Conservation (phyloP, 1,140 invertebrate genomes). For the Odontomachus brunneus region DNA sequence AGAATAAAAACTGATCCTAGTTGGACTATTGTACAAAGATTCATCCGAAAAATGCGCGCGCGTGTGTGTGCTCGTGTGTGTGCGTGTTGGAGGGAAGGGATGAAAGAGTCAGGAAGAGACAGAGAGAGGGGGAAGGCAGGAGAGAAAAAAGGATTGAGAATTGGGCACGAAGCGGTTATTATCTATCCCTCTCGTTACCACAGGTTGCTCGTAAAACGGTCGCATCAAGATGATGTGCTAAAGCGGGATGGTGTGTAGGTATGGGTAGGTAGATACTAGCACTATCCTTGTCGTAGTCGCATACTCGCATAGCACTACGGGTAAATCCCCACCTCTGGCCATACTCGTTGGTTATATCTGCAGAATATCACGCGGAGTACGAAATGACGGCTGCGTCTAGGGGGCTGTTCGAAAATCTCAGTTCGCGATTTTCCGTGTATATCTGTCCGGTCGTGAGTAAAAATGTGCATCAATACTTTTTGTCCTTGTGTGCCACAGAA, state of each 20-base stretch:
- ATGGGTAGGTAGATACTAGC: constrained; percentile 80
- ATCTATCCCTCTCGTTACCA: constrained; percentile 86
- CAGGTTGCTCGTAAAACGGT: constrained; percentile 86
- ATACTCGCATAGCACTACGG: constrained; percentile 64
- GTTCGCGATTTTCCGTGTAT: constrained; percentile 58
- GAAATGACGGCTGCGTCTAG: constrained; percentile 80
- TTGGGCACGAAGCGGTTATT: constrained; percentile 84
- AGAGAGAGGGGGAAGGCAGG: constrained; percentile 14
- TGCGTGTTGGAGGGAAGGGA: constrained; percentile 61
- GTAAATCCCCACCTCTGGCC: constrained; percentile 51
- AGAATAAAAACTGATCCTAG: constrained; percentile 15
- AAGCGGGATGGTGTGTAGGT: constrained; percentile 71
- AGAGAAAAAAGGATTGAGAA: constrained; percentile 69
- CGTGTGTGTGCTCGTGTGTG: neutral
- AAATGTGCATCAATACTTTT: constrained; percentile 26
- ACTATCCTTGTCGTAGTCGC: constrained; percentile 76
- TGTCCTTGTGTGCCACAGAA: constrained; percentile 7
- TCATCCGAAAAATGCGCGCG: neutral
- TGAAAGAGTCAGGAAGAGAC: constrained; percentile 15
- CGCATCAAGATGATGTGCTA: constrained; percentile 79
- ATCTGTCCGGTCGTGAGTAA: constrained; percentile 48
- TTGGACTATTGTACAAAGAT: neutral
- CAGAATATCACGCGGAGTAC: constrained; percentile 79
- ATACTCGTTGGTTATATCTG: constrained; percentile 73
- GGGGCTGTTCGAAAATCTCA: constrained; percentile 80